These are phyloP conservation scores for Chauna torquata DNA, from an alignment of 2,113 vertebrate species.

Conservation along the genomic window DNA sequence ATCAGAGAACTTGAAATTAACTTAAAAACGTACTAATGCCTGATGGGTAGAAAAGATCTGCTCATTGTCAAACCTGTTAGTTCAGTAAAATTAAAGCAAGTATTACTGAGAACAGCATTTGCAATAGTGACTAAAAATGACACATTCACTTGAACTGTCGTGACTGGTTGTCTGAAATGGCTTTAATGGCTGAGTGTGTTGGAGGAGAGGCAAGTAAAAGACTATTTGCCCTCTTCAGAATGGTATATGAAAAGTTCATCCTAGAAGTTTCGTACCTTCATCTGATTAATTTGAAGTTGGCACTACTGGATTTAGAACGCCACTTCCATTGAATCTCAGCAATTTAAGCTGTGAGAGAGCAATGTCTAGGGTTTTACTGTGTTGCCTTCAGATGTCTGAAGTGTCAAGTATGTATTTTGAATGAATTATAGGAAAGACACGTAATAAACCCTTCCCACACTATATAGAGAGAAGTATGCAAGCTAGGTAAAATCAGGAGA, in stretches of 20 bases:
- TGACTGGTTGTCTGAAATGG: not conserved
- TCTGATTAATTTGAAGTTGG: not conserved
- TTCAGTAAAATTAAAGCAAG: not conserved
- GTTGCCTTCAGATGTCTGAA: not conserved
- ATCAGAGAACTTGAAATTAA: not conserved
- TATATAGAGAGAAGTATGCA: not conserved
- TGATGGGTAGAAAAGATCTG: not conserved
- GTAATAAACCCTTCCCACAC: not conserved
- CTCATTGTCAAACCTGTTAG: not conserved
- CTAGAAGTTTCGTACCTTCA: not conserved
- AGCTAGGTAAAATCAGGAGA: not conserved
- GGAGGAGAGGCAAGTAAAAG: not conserved
- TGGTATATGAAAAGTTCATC: not conserved
- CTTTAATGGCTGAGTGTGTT: not conserved
- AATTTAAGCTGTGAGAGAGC: not conserved
- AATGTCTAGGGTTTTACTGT: not conserved
- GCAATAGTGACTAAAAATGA: not conserved
- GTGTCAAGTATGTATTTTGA: not conserved
- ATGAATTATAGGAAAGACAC: not conserved
- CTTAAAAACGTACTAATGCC: not conserved
- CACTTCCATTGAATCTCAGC: not conserved
- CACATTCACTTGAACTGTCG: not conserved
- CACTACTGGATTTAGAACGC: not conserved
- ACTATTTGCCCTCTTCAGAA: not conserved
- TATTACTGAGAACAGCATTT: not conserved